phyloP scores from a whole-genome alignment of 2,797 vertebrate species.

The Myotis daubentonii region DNA sequence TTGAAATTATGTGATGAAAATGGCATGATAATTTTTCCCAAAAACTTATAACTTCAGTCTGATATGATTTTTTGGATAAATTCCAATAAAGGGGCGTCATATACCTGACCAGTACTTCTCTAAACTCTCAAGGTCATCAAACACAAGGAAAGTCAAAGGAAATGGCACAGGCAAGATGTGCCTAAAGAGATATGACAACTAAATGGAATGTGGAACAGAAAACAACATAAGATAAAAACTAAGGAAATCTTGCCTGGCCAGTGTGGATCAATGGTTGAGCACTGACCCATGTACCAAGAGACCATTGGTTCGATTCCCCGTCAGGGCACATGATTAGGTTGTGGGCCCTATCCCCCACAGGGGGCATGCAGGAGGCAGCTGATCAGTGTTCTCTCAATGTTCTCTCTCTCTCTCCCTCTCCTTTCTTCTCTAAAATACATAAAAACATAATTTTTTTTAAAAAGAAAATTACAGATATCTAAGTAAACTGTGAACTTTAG shows the following conservation, averaged over 20 bases:
- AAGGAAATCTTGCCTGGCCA: not conserved
- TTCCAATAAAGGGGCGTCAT: not conserved
- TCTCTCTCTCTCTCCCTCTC: no score
- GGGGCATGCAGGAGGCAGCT: no score
- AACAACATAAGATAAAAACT: not conserved
- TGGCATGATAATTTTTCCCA: not conserved
- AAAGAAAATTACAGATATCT: no score
- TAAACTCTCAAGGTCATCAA: constrained; percentile 8
- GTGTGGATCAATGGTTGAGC: no score
- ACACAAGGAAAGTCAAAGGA: not conserved
- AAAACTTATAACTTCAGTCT: not conserved
- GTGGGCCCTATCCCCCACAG: no score
- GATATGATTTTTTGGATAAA: not conserved
- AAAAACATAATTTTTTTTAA: no score
- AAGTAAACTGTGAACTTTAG: not conserved
- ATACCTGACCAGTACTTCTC: not conserved
- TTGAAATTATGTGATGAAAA: constrained; percentile 39
- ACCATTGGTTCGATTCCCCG: no score
- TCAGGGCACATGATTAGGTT: no score
- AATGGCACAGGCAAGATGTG: not conserved
- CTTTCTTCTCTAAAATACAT: no score
- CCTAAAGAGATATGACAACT: not conserved
- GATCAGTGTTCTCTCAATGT: no score
- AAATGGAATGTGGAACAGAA: not conserved
- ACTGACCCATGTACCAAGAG: no score